Evolutionary conservation across 35 echinoderm and acorn worm species (phyloP).

Genomic region (Strongylocentrotus purpuratus): DNA sequence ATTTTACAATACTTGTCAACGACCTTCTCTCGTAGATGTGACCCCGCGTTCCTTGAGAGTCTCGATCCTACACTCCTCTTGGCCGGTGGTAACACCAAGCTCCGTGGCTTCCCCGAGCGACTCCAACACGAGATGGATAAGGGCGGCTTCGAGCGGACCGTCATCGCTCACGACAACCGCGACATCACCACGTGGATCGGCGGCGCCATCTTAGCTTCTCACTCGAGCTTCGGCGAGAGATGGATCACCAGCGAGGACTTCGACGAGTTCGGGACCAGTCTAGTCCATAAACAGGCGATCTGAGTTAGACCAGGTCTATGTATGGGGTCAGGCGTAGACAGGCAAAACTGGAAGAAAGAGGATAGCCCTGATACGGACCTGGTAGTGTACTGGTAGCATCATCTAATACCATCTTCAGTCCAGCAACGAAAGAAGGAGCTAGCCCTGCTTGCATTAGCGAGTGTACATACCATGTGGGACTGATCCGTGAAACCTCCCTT

Average conservation of each 20-base stretch:
- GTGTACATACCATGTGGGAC: background rate
- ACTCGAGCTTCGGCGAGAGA: constrained; percentile 54
- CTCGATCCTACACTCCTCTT: constrained; percentile 66
- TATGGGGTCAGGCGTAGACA: background rate
- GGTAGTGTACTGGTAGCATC: background rate
- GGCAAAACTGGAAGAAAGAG: background rate
- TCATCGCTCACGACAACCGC: constrained; percentile 69
- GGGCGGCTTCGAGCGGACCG: constrained; percentile 51
- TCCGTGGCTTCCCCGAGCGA: constrained; percentile 69
- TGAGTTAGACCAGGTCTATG: background rate
- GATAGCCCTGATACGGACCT: background rate
- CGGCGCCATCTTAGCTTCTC: constrained; percentile 75
- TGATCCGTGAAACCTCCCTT: background rate
- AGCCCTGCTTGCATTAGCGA: background rate
- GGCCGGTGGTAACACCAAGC: constrained; percentile 85
- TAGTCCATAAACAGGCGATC: constrained; percentile 62
- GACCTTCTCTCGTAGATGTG: constrained; percentile 35
- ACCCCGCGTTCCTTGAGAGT: constrained; percentile 38
- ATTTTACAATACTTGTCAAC: no score
- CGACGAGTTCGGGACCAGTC: constrained; percentile 62
- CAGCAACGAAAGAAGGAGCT: background rate
- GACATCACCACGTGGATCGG: constrained; percentile 77
- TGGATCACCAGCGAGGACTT: constrained; percentile 70
- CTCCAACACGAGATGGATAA: constrained; percentile 73
- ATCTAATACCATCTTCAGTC: background rate